These are phyloP conservation scores for Carabus problematicus DNA, from an alignment of 2,888 invertebrate species.

Conservation along the genomic window DNA sequence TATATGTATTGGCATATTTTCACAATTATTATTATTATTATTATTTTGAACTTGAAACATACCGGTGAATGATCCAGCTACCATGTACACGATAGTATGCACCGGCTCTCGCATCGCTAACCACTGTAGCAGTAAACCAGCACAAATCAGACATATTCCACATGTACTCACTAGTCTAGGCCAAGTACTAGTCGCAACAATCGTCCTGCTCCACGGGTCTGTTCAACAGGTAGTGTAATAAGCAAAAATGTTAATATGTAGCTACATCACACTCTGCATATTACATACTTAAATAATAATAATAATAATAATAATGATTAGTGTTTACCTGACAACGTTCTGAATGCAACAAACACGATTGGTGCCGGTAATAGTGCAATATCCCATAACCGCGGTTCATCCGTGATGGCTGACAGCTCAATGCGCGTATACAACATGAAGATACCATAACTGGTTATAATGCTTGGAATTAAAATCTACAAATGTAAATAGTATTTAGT, in stretches of 20 bases:
- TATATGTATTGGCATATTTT: too few relatives aligned
- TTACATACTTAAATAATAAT: too few relatives aligned
- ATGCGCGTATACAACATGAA: constrained; percentile 63
- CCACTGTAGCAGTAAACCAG: constrained; percentile 65
- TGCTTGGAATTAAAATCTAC: constrained; percentile 65
- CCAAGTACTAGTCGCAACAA: constrained; percentile 66
- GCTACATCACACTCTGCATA: background rate
- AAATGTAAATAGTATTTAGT: constrained; percentile 53
- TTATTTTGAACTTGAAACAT: too few relatives aligned
- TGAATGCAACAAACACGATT: constrained; percentile 66
- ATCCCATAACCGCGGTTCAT: constrained; percentile 64
- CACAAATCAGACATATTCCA: constrained; percentile 66
- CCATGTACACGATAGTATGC: constrained; percentile 62
- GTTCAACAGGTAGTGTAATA: too few relatives aligned
- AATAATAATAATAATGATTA: too few relatives aligned
- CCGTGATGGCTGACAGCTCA: constrained; percentile 60
- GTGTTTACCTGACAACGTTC: constrained; percentile 61
- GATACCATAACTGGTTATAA: constrained; percentile 65
- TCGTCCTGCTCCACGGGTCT: constrained; percentile 67
- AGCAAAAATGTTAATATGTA: background rate
- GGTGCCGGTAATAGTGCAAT: constrained; percentile 67
- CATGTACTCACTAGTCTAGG: constrained; percentile 66
- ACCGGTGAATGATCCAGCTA: constrained; percentile 65
- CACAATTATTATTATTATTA: too few relatives aligned
- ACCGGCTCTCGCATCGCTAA: constrained; percentile 51